Percentiles rank a stretch among this genome's conserved stretches.
Conservation (phyloP, 2,888 invertebrate species). For the Pachymerium ferrugineum region DNA sequence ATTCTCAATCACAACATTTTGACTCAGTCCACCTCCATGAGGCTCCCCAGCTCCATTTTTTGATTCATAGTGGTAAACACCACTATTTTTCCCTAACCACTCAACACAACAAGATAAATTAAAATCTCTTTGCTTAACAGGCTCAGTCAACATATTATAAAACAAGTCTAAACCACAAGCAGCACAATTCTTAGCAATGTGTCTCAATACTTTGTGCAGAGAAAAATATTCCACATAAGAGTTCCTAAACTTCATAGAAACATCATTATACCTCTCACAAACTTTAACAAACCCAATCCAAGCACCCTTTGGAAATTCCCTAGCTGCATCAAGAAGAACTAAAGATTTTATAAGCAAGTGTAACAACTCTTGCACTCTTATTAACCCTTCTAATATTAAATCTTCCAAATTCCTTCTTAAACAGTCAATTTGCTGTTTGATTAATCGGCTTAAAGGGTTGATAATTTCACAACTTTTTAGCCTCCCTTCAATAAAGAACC, state of each 20-base stretch:
- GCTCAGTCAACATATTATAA: background rate
- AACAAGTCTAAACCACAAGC: background rate
- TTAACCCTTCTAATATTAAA: background rate
- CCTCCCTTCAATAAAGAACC: background rate
- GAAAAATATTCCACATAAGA: background rate
- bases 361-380: background rate
- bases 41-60: background rate
- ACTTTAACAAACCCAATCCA: background rate
- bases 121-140: background rate
- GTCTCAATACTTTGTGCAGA: background rate
- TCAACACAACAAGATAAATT: background rate
- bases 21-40: background rate
- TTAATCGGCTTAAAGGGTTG: background rate
- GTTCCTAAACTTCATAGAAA: background rate
- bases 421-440: background rate
- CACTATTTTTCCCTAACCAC: background rate
- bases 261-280: background rate
- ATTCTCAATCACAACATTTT: background rate
- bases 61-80: background rate
- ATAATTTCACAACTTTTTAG: background rate
- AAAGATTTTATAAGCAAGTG: background rate
- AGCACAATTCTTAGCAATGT: background rate
- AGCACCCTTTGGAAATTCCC: background rate
- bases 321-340: background rate
- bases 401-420: background rate